Conservation (phyloP, 92 coral and sea anemone species). For the Phenganax marumi region DNA sequence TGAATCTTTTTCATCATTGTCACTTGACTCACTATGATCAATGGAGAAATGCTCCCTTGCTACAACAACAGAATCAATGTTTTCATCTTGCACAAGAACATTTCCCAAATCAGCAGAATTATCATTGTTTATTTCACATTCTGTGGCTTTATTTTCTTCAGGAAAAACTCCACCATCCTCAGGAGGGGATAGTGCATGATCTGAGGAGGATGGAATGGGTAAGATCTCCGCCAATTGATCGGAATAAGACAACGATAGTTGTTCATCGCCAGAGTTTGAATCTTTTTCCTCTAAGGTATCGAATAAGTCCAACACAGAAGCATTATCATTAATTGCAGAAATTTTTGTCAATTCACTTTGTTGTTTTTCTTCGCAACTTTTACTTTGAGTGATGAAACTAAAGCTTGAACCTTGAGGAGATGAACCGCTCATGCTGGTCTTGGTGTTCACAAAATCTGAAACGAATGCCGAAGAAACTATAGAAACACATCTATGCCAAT, state of each 20-base stretch:
- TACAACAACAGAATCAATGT: not conserved
- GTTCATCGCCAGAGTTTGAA: slow-evolving; percentile 12
- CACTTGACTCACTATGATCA: not conserved
- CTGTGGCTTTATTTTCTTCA: not conserved
- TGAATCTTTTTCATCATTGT: not conserved
- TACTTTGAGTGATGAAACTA: slow-evolving; percentile 28
- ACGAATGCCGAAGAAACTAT: not conserved
- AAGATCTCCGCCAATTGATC: slow-evolving; percentile 34
- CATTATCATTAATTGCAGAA: not conserved
- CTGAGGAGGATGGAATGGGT: slow-evolving; percentile 2
- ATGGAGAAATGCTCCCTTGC: not conserved
- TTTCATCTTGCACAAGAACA: not conserved
- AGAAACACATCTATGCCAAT: too few species aligned
- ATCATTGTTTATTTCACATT: not conserved
- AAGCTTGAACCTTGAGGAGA: slow-evolving; percentile 10
- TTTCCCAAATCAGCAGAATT: not conserved
- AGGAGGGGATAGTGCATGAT: not conserved
- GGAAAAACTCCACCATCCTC: not conserved
- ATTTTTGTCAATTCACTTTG: not conserved
- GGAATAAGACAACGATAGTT: not conserved
- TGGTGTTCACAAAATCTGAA: not conserved
- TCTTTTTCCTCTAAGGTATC: slow-evolving; percentile 8
- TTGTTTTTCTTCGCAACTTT: not conserved
- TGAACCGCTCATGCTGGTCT: not conserved
- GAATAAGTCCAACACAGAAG: not conserved